A percentile compares a stretch with the other conserved stretches of the same genome.
Conservation (phyloP, 2,797 vertebrate genomes). For the Malurus splendens region DNA sequence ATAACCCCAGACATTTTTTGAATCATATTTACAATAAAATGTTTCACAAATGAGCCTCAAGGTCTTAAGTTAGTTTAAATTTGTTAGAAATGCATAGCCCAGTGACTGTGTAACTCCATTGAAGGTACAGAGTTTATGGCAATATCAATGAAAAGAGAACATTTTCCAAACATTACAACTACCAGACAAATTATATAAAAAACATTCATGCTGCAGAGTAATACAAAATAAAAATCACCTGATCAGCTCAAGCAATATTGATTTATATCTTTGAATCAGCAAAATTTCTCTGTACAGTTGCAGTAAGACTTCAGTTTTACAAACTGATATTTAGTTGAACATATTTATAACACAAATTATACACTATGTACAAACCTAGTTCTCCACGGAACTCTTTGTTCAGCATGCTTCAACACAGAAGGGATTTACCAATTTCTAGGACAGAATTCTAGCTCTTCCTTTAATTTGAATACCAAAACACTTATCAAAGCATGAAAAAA, state of each 20-base stretch:
- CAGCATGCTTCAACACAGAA: not conserved
- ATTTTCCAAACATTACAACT: not conserved
- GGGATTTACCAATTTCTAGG: not conserved
- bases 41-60: not conserved
- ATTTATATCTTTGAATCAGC: not conserved
- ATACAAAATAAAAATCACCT: conserved; percentile 4
- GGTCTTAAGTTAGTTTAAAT: not conserved
- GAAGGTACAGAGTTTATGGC: not conserved
- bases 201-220: not conserved
- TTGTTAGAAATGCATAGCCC: not conserved
- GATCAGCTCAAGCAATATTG: not conserved
- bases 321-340: not conserved
- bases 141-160: not conserved
- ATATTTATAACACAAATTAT: conserved; percentile 46
- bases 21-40: not conserved
- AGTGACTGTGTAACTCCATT: not conserved
- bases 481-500: not conserved
- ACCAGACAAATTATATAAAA: not conserved
- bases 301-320: not conserved
- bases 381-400: not conserved
- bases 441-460: not conserved
- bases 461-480: not conserved
- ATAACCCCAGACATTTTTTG: not conserved
- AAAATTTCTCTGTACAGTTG: conserved; percentile 12
- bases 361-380: conserved; percentile 49